Percentiles rank a stretch among this genome's conserved stretches.
phyloP scores from a whole-genome alignment of 2,113 vertebrate species.

The Oncorhynchus tshawytscha region DNA sequence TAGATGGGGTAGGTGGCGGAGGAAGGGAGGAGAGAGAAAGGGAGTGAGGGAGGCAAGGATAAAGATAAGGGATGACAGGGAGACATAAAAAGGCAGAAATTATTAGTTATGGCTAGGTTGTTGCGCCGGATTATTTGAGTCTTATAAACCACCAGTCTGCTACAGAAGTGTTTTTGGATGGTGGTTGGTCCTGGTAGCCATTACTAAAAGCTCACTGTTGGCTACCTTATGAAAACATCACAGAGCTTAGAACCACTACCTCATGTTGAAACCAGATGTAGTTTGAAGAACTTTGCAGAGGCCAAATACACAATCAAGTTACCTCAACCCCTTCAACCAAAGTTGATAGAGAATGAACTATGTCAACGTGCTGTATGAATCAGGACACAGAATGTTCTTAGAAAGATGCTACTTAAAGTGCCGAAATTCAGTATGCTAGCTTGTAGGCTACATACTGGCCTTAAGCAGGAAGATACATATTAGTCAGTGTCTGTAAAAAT shows the following conservation, averaged over 20 bases:
- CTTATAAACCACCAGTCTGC: neutral
- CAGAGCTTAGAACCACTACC: constrained; percentile 6
- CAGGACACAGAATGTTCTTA: constrained; percentile 20
- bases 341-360: neutral
- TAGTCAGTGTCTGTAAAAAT: too few relatives aligned
- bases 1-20: constrained; percentile 14
- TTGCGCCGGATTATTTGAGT: neutral
- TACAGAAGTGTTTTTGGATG: neutral
- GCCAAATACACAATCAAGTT: constrained; percentile 5
- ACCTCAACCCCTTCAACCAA: neutral
- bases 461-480: too few relatives aligned
- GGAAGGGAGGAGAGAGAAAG: constrained; percentile 21
- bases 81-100: neutral
- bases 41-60: neutral
- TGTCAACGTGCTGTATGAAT: constrained; percentile 15
- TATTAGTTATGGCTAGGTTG: neutral
- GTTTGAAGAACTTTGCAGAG: neutral
- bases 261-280: constrained; percentile 42
- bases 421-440: too few relatives aligned
- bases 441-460: too few relatives aligned
- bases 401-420: constrained; percentile 27
- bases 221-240: constrained; percentile 13
- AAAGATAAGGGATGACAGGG: constrained; percentile 24
- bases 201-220: constrained; percentile 24
- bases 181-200: constrained; percentile 26